Percentiles rank a stretch among this genome's conserved stretches.
phyloP scores from a whole-genome alignment of 2,888 invertebrate species.

The Limnephilus lunatus region DNA sequence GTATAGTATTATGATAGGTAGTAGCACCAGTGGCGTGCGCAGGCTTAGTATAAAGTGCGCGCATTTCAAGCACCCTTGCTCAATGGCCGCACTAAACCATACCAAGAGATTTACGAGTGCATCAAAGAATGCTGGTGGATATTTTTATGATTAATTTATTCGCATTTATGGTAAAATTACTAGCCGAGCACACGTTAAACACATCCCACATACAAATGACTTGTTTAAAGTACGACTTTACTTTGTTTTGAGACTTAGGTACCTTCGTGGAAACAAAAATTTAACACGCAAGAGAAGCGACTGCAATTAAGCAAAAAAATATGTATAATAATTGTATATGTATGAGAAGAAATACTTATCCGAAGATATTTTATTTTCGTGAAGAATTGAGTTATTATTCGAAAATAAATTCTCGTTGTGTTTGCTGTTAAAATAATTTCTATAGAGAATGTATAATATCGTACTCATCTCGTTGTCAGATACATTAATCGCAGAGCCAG shows the following conservation, averaged over 20 bases:
- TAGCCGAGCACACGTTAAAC: constrained; percentile 13
- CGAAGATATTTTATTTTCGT: neutral
- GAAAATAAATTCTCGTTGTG: neutral
- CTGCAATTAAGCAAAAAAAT: neutral
- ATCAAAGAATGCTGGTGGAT: constrained; percentile 8
- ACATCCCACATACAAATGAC: constrained; percentile 32
- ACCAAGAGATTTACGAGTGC: constrained; percentile 51
- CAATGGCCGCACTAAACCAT: constrained; percentile 23
- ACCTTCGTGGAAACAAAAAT: neutral
- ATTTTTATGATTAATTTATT: constrained; percentile 56
- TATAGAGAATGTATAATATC: neutral
- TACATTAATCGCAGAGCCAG: neutral
- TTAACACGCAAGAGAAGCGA: neutral
- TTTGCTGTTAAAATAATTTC: neutral
- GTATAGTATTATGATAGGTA: too few species aligned
- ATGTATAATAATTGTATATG: neutral
- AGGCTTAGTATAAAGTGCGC: constrained; percentile 36
- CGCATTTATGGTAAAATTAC: constrained; percentile 46
- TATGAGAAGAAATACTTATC: neutral
- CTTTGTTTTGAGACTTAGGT: neutral
- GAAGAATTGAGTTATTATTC: neutral
- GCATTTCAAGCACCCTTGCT: constrained; percentile 46
- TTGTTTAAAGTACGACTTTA: neutral
- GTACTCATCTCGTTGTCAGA: neutral
- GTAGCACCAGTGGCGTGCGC: constrained; percentile 23